Base-by-base conservation (phyloP, 2,113 vertebrate genomes). In the Salvelinus alpinus region DNA sequence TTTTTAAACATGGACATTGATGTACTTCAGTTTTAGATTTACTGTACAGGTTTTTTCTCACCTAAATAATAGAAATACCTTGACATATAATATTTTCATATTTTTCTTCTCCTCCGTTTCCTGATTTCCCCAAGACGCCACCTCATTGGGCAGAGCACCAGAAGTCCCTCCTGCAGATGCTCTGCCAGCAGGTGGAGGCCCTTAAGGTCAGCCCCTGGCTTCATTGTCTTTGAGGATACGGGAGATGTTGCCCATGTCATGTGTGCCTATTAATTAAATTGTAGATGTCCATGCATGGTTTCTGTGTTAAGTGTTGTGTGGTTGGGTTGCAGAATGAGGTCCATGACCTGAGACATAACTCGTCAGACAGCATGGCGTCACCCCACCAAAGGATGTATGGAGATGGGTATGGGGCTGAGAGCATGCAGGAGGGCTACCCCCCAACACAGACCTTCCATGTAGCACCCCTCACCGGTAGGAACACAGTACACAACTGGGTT, bases 101-200 rank as follows among this genome's bases (percentile, higher is more conserved):
- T 68, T 67, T 27, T 6, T 5, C 59, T 6, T 5, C 59, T n/a
- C 34, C n/a, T 12, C 9, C 0, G 9, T 62, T 8, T 85, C 29
- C 72, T 99, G 97, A 95, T 96, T 91, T 96, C 96, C 86, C 96
- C 0, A 98, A 95, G 91, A 96, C 94, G 0, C 95, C 96, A 31
- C 97, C 97, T 87, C 95, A 93, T 64, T 99, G 98, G 98, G 95
- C 94, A 68, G 97, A 99, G 89, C 97, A 99, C 90, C 97, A 98
- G 80, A 98, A 95, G 91, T 94, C 86, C 80, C 87, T 99, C 65
- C 89, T 99, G 76, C 95, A 98, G 80, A 96, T 95, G 92, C 93
- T 99, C 57, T 99, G 96, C 89, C 95, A 98, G 80, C 95, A 98
- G 91, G 95, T 99, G 70, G 96, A 99, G 85, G 96, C 96, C 24